Conservation (phyloP, 1,140 invertebrate genomes). For the Caenorhabditis remanei region DNA sequence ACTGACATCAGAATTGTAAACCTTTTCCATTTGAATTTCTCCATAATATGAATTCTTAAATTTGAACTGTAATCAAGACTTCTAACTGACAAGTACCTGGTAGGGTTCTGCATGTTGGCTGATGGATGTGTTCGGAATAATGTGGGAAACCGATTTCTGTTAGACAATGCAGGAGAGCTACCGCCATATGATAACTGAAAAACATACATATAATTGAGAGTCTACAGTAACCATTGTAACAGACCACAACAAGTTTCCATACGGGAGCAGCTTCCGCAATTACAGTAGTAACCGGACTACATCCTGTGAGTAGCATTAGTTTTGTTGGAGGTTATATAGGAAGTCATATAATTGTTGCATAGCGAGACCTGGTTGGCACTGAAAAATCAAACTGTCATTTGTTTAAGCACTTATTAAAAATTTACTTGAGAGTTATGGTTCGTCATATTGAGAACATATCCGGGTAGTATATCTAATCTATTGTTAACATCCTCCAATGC, state of each 20-base stretch:
- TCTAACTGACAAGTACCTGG: slow-evolving; percentile 78
- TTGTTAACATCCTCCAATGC: slow-evolving; percentile 96
- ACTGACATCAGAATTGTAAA: slow-evolving; percentile 97
- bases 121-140: slow-evolving; percentile 98
- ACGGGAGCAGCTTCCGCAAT: slow-evolving; percentile 98
- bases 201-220: background rate
- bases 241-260: slow-evolving; percentile 98
- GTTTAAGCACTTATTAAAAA: background rate
- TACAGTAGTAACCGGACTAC: slow-evolving; percentile 98
- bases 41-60: slow-evolving; percentile 89
- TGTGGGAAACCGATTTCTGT: slow-evolving; percentile 94
- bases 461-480: slow-evolving; percentile 88
- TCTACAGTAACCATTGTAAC: no score
- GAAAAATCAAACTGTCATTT: slow-evolving; percentile 67
- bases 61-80: background rate
- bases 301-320: slow-evolving; percentile 91
- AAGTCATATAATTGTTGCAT: slow-evolving; percentile 98
- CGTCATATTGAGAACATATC: slow-evolving; percentile 90
- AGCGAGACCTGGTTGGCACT: slow-evolving; percentile 97
- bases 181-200: slow-evolving; percentile 95
- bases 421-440: slow-evolving; percentile 97
- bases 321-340: slow-evolving; percentile 94
- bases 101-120: slow-evolving; percentile 98
- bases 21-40: slow-evolving; percentile 95
- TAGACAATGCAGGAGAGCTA: slow-evolving; percentile 96